Evolutionary conservation across 2,888 invertebrate species (phyloP).

Genomic region (Meiosimyza platycephala): DNA sequence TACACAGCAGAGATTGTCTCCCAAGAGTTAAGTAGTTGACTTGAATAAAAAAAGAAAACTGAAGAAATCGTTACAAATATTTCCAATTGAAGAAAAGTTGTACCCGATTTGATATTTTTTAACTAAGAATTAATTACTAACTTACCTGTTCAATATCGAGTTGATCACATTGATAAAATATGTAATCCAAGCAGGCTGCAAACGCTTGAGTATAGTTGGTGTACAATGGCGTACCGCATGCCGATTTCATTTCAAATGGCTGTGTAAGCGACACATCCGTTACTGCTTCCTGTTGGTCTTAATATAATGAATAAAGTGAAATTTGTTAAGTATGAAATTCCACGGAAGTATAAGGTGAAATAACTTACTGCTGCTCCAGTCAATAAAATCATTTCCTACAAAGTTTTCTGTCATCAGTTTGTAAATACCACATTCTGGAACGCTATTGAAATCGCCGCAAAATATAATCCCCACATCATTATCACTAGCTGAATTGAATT

Average conservation of each 20-base stretch:
- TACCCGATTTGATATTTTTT: too few relatives aligned
- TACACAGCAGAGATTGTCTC: too few relatives aligned
- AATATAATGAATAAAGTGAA: conserved; percentile 48
- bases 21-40: too few relatives aligned
- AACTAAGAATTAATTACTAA: background rate
- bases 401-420: conserved; percentile 78
- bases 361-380: conserved; percentile 85
- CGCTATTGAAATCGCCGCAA: conserved; percentile 95
- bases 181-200: conserved; percentile 91
- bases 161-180: conserved; percentile 80
- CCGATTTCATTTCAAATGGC: conserved; percentile 75
- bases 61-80: too few relatives aligned
- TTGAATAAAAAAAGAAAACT: too few relatives aligned
- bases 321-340: background rate
- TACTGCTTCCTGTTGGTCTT: conserved; percentile 77
- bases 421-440: conserved; percentile 84
- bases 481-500: conserved; percentile 52
- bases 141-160: conserved; percentile 75
- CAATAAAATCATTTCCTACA: conserved; percentile 74
- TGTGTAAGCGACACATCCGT: conserved; percentile 75
- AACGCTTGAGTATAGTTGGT: conserved; percentile 88
- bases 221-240: conserved; percentile 84
- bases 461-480: conserved; percentile 77
- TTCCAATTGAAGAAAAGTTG: background rate
- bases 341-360: background rate